Percentiles rank a stretch among this genome's conserved stretches.
phyloP scores from a whole-genome alignment of 2,888 invertebrate genomes.

The Nematopogon swammerdamellus region DNA sequence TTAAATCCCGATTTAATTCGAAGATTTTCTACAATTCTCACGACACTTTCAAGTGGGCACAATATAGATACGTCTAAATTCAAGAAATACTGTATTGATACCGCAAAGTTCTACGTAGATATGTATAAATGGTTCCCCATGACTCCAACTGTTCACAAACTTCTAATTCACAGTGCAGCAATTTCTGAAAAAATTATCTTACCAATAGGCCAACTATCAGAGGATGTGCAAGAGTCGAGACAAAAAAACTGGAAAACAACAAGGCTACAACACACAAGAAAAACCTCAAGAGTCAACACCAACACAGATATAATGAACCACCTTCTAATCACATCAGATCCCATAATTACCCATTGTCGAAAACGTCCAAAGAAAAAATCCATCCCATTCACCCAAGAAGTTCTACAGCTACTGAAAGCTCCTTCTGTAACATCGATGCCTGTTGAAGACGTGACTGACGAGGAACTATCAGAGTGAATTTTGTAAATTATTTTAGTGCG shows the following conservation, averaged over 20 bases:
- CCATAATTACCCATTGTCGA: constrained; percentile 1
- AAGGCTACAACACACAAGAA: constrained; percentile 8
- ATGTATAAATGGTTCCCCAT: constrained; percentile 8
- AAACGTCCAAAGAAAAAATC: no score
- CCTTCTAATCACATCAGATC: constrained; percentile 10
- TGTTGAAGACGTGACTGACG: no score
- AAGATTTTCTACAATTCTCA: not conserved
- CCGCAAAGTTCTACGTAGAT: constrained; percentile 5
- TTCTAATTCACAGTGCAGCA: constrained; percentile 9
- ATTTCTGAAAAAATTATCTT: constrained; percentile 9
- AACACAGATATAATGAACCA: constrained; percentile 10
- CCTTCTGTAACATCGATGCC: no score
- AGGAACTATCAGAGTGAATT: no score
- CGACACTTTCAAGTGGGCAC: constrained; percentile 6
- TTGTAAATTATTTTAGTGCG: no score
- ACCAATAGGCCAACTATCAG: constrained; percentile 9
- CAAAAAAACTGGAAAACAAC: constrained; percentile 5
- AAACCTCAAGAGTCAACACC: constrained; percentile 10
- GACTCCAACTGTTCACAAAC: constrained; percentile 8
- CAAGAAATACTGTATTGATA: constrained; percentile 3
- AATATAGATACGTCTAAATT: constrained; percentile 4
- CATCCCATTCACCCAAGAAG: no score
- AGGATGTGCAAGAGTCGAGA: constrained; percentile 8
- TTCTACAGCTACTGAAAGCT: no score
- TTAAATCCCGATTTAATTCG: not conserved